Evolutionary conservation across 2,888 invertebrate genomes (phyloP).

Genomic region (Unio delphinus): DNA sequence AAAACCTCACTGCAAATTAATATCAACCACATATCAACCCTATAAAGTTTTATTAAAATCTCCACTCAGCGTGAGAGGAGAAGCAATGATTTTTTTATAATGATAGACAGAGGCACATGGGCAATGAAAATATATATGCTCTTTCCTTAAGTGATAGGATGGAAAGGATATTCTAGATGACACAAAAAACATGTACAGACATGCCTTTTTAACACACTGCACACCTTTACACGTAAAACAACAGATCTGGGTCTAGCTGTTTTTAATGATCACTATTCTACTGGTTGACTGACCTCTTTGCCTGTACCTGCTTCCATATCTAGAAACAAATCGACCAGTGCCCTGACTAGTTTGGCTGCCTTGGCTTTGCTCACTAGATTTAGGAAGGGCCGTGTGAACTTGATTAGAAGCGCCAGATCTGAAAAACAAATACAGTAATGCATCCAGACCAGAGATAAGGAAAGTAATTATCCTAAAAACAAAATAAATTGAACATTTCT

Average conservation of each 20-base stretch:
- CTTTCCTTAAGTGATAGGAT: neutral
- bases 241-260: neutral
- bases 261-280: neutral
- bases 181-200: neutral
- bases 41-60: too few relatives aligned
- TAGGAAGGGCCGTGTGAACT: constrained; percentile 94
- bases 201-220: neutral
- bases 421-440: constrained; percentile 24
- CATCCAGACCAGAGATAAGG: too few relatives aligned
- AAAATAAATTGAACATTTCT: too few relatives aligned
- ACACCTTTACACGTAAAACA: too few relatives aligned
- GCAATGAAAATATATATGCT: neutral
- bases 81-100: neutral
- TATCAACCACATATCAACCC: too few relatives aligned
- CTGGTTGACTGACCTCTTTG: constrained; percentile 80
- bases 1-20: too few relatives aligned
- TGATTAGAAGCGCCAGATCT: constrained; percentile 83
- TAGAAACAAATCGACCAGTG: constrained; percentile 96
- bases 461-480: too few relatives aligned
- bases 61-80: too few relatives aligned
- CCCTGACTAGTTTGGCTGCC: constrained; percentile 97
- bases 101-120: neutral
- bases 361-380: constrained; percentile 97
- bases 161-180: neutral
- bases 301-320: constrained; percentile 97